phyloP scores from a whole-genome alignment of 2,888 invertebrate genomes.

The Balanococcus diminutus region DNA sequence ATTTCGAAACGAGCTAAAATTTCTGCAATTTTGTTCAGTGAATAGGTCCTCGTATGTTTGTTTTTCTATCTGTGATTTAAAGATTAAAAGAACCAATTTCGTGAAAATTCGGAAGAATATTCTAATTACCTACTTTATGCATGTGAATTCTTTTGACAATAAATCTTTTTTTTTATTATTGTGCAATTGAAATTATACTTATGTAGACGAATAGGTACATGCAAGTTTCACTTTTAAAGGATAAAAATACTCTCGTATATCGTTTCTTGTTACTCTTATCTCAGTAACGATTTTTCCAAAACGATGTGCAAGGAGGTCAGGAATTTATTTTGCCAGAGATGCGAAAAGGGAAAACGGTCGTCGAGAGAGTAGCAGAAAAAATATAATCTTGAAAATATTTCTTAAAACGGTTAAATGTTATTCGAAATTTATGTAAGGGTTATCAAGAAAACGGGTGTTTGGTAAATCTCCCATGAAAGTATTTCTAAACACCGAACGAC shows the following conservation, averaged over 20 bases:
- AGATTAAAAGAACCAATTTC: not conserved
- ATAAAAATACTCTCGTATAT: not conserved
- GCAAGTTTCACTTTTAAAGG: not conserved
- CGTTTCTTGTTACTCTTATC: not conserved
- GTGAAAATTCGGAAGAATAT: not conserved
- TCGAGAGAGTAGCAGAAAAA: not conserved
- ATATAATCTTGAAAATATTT: constrained; percentile 13
- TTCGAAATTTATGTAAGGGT: constrained; percentile 17
- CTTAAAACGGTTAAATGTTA: constrained; percentile 19
- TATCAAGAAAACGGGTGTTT: constrained; percentile 3
- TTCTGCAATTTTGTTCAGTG: not conserved
- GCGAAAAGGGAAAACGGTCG: not conserved
- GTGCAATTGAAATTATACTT: not conserved
- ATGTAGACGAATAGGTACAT: not conserved
- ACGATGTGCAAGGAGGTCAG: not conserved
- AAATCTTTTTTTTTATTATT: not conserved
- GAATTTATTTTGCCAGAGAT: not conserved
- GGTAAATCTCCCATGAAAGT: not conserved
- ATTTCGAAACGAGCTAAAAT: not conserved
- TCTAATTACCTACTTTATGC: not conserved
- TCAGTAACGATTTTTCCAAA: not conserved
- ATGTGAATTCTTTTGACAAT: not conserved
- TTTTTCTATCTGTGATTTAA: not conserved
- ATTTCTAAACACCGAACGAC: constrained; percentile 27
- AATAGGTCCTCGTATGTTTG: not conserved